phyloP scores from a whole-genome alignment of 2,113 vertebrate genomes.

The Ellobius talpinus region DNA sequence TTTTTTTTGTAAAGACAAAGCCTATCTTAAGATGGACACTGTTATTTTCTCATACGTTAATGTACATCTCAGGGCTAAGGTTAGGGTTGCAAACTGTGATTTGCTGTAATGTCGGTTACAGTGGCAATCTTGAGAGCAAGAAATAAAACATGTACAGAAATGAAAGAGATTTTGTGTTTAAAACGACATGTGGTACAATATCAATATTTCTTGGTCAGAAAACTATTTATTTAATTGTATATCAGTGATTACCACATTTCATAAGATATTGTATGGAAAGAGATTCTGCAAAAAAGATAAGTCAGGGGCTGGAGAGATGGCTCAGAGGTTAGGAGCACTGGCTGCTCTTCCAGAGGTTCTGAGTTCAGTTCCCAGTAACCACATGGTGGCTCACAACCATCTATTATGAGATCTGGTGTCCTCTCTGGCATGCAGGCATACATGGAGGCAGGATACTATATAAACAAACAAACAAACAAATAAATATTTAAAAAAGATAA shows the following conservation, averaged over 20 bases:
- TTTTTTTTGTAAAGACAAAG: conserved; percentile 76
- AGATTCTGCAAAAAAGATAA: not conserved
- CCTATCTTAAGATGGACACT: conserved; percentile 83
- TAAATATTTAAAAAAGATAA: not conserved
- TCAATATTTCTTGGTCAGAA: conserved; percentile 74
- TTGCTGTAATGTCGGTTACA: conserved; percentile 86
- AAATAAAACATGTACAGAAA: conserved; percentile 84
- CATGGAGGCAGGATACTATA: too few species aligned
- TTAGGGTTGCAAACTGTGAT: conserved; percentile 85
- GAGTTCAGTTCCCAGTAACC: too few species aligned
- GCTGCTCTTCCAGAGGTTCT: too few species aligned
- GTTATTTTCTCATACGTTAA: conserved; percentile 88
- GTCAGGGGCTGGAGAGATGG: too few species aligned
- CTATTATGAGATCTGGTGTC: too few species aligned
- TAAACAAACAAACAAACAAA: too few species aligned
- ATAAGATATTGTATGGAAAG: conserved; percentile 74
- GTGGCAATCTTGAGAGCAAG: conserved; percentile 87
- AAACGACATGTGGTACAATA: conserved; percentile 60
- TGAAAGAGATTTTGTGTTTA: conserved; percentile 82
- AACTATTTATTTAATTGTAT: conserved; percentile 86
- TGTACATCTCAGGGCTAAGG: conserved; percentile 84
- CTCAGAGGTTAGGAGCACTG: too few species aligned
- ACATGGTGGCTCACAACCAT: too few species aligned
- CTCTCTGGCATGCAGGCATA: too few species aligned
- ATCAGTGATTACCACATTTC: conserved; percentile 85